phyloP scores from a whole-genome alignment of 2,888 invertebrate genomes.

The Steinernema carpocapsae region DNA sequence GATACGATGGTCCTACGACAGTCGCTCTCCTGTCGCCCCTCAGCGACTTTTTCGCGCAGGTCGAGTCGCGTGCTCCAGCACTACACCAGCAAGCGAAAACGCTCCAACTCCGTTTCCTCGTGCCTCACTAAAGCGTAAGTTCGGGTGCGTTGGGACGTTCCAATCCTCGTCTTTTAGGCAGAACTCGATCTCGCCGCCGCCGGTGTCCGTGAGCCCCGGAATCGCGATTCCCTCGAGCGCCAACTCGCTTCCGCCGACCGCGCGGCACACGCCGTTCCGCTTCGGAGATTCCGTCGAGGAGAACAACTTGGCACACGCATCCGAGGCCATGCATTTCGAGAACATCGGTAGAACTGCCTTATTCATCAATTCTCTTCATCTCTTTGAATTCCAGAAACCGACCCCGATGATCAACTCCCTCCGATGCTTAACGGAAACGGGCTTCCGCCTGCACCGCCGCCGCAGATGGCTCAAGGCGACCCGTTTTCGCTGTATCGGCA shows the following conservation, averaged over 20 bases:
- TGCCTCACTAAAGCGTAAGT: constrained; percentile 1
- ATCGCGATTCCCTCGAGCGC: constrained; percentile 18
- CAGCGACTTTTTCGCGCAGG: constrained; percentile 5
- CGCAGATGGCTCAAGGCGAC: constrained; percentile 25
- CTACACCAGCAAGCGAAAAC: constrained; percentile 18
- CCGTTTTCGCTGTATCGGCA: constrained; percentile 47
- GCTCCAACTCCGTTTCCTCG: constrained; percentile 14
- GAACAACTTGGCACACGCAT: neutral
- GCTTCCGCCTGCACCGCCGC: neutral
- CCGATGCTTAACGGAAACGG: constrained; percentile 26
- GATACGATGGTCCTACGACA: constrained; percentile 27
- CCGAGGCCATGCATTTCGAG: constrained; percentile 26
- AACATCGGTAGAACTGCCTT: neutral
- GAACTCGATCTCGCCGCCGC: constrained; percentile 23
- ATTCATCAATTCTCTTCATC: neutral
- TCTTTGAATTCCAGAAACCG: neutral
- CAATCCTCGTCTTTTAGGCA: neutral
- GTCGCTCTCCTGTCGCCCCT: constrained; percentile 9
- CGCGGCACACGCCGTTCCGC: constrained; percentile 52
- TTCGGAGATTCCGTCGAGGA: constrained; percentile 41
- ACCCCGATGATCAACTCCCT: neutral
- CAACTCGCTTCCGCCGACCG: constrained; percentile 50
- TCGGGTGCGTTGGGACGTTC: neutral
- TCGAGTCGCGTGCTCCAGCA: constrained; percentile 24
- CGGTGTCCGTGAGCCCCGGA: neutral